Evolutionary conservation across 2,888 invertebrate genomes (phyloP), one percentile per base, ranked within the genome.

Genomic region (Gymnosoma rotundatum): DNA sequence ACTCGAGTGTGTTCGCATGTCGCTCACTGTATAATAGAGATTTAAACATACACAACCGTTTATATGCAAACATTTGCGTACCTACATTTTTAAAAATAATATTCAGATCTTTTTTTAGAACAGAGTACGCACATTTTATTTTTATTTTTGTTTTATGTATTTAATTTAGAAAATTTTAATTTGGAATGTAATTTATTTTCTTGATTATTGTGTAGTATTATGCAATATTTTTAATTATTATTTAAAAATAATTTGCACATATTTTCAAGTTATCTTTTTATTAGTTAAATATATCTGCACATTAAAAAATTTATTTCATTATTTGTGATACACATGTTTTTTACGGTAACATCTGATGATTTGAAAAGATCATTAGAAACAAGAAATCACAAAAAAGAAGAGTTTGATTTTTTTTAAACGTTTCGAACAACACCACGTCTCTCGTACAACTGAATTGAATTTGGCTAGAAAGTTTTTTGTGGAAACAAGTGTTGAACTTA

Each of bases 371-470:
- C 48, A 69, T 70, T 58, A 45, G 25, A 54, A 50, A 60, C 36
- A 61, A 9, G 45, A 56, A 50, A 42, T 72, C 38, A 72, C 42
- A 58, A 20, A 20, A 69, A 45, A 54, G 20, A 12, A 10, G 20
- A 58, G 32, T 16, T n/a, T 8, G 32, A 78, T 54, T 54, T 75
- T 60, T 58, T 78, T 70, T 75, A 83, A 86, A 85, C 83, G 87
- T 85, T 86, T 87, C 83, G 83, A 86, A 87, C 86, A 86, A 86
- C 86, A 85, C 86, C 74, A 86, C 86, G 86, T 81, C 86, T 87
- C 85, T 82, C 86, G 82, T 78, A 81, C 86, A 87, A 87, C 87
- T 87, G 75, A 85, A 54, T 50, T 72, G 14, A 56, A 52, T 64
- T 56, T 54, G 50, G 54, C 50, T 56, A 58, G 20, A 67, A 58